These are phyloP conservation scores for Bombus consobrinus DNA, from an alignment of 1,140 invertebrate genomes.

Conservation along the genomic window DNA sequence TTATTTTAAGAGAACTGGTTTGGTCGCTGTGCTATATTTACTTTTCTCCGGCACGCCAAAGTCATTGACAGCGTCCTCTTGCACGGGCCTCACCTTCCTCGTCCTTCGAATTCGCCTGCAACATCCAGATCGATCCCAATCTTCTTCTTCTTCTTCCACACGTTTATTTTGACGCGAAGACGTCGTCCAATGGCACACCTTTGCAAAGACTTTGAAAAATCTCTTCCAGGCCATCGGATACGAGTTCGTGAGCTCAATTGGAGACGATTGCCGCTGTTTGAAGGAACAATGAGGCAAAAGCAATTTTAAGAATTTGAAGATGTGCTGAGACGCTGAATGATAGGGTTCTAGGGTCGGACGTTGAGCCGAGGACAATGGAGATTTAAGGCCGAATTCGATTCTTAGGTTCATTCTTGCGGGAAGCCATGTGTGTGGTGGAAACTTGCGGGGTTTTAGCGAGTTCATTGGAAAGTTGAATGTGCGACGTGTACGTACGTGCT, in stretches of 20 bases:
- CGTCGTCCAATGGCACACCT: background rate
- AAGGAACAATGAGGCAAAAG: background rate
- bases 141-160: background rate
- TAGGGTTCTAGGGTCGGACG: background rate
- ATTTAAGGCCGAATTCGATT: background rate
- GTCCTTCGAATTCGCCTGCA: constrained; percentile 45
- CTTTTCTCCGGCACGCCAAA: constrained; percentile 71
- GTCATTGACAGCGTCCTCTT: constrained; percentile 70
- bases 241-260: background rate
- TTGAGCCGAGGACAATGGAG: background rate
- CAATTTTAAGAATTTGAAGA: background rate
- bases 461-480: background rate
- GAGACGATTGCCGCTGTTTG: background rate
- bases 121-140: background rate
- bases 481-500: too few relatives aligned
- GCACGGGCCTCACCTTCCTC: constrained; percentile 47
- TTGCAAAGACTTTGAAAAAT: background rate
- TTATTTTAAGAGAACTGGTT: constrained; percentile 80
- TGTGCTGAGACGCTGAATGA: background rate
- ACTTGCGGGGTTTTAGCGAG: constrained; percentile 6
- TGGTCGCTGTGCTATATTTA: constrained; percentile 77
- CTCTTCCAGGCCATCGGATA: background rate
- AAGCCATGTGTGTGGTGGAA: background rate
- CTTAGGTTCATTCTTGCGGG: background rate
- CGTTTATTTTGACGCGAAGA: background rate